Conservation (phyloP, 2,888 invertebrate species). For the Eumerus sabulonum region DNA sequence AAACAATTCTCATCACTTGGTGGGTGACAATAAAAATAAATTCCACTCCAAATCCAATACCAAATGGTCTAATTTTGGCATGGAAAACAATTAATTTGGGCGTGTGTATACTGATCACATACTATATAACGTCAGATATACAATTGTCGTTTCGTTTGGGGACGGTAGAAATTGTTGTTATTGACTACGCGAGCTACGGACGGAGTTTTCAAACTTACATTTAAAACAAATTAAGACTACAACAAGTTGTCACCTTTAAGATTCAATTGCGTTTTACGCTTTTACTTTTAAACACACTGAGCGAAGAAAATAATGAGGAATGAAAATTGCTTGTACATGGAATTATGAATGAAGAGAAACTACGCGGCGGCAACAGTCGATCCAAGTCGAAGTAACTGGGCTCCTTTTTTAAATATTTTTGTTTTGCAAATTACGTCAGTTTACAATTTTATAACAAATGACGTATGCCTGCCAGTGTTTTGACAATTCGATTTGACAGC, state of each 20-base stretch:
- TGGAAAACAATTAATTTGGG: conserved; percentile 41
- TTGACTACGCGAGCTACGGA: conserved; percentile 18
- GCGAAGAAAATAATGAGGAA: no score
- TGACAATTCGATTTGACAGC: conserved; percentile 38
- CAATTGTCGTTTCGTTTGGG: conserved; percentile 13
- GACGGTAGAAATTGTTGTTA: conserved; percentile 21
- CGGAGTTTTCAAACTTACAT: conserved; percentile 43
- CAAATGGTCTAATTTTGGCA: conserved; percentile 51
- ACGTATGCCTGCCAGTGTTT: conserved; percentile 45
- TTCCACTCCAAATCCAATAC: conserved; percentile 34
- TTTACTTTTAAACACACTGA: no score
- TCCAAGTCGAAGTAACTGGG: no score
- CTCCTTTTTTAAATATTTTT: conserved; percentile 42
- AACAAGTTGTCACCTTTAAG: no score
- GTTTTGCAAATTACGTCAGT: conserved; percentile 68
- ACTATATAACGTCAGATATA: no score
- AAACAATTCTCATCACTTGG: conserved; percentile 29
- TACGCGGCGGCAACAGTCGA: conserved; percentile 12
- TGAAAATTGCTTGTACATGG: no score
- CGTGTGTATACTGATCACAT: conserved; percentile 11
- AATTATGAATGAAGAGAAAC: neutral
- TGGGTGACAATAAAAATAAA: conserved; percentile 40
- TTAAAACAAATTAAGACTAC: conserved; percentile 1
- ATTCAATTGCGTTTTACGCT: no score
- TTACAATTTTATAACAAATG: conserved; percentile 64